These are phyloP conservation scores for Diloba caeruleocephala DNA, from an alignment of 2,888 invertebrate species.

Conservation along the genomic window DNA sequence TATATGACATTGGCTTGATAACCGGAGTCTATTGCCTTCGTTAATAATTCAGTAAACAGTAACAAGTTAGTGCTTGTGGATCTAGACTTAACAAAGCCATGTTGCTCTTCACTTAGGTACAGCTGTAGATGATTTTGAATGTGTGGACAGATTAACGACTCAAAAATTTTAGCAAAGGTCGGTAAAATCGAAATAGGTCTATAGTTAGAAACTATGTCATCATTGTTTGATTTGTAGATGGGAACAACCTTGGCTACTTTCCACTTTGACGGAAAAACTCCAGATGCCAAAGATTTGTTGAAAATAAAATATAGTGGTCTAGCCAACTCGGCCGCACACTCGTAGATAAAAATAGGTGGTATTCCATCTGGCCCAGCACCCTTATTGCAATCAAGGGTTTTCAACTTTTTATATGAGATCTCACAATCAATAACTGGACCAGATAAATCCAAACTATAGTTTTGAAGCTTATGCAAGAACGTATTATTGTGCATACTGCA, in stretches of 20 bases:
- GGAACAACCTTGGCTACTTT: slow-evolving; percentile 5
- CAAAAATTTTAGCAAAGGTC: no score
- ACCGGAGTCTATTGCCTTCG: no score
- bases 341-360: not conserved
- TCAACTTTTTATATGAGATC: not conserved
- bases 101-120: slow-evolving; percentile 2
- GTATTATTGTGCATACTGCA: no score
- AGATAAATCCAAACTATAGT: no score
- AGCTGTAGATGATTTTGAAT: slow-evolving; percentile 5
- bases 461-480: no score
- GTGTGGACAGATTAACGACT: slow-evolving; percentile 1
- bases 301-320: slow-evolving; percentile 1
- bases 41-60: no score
- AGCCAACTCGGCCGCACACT: not conserved
- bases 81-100: slow-evolving; percentile 2
- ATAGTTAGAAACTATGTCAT: no score
- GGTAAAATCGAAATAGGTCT: no score
- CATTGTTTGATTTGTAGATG: not conserved
- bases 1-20: no score
- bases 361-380: slow-evolving; percentile 9
- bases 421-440: not conserved
- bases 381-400: slow-evolving; percentile 1
- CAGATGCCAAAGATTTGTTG: slow-evolving; percentile 1
- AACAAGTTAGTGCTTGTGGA: no score
- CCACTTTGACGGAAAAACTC: no score